phyloP scores from a whole-genome alignment of 37 sponge, comb jelly and placozoan genomes.

The Chondrosia reniformis region DNA sequence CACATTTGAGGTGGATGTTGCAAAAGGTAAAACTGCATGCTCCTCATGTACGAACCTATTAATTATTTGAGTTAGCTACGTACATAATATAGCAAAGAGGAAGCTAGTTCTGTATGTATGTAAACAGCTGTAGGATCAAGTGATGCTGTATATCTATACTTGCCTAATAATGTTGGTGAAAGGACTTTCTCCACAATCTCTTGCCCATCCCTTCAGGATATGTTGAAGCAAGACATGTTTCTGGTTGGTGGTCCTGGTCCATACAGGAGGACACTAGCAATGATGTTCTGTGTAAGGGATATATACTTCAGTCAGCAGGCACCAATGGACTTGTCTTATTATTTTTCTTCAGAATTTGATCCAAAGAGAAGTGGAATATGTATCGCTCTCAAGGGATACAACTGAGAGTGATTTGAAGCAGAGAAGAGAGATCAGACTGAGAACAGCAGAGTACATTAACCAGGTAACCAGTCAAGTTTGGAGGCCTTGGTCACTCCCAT shows the following conservation, averaged over 20 bases:
- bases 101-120: not conserved
- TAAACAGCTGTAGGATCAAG: not conserved
- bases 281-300: constrained; percentile 63
- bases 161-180: not conserved
- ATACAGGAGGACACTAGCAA: constrained; percentile 47
- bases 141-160: not conserved
- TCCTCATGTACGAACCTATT: not conserved
- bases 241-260: constrained; percentile 85
- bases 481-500: no score
- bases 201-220: constrained; percentile 41
- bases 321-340: not conserved
- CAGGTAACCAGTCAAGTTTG: no score
- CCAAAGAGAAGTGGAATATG: constrained; percentile 78
- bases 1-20: constrained; percentile 68
- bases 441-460: constrained; percentile 66
- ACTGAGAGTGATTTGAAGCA: constrained; percentile 94
- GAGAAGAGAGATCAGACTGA: constrained; percentile 74
- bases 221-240: constrained; percentile 84
- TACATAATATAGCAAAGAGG: not conserved
- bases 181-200: not conserved
- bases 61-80: not conserved
- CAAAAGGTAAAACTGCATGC: constrained; percentile 50
- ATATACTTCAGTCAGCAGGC: not conserved
- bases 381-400: constrained; percentile 79
- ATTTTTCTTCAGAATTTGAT: constrained; percentile 52